Evolutionary conservation across 2,113 vertebrate species (phyloP).

Genomic region (Pica pica): DNA sequence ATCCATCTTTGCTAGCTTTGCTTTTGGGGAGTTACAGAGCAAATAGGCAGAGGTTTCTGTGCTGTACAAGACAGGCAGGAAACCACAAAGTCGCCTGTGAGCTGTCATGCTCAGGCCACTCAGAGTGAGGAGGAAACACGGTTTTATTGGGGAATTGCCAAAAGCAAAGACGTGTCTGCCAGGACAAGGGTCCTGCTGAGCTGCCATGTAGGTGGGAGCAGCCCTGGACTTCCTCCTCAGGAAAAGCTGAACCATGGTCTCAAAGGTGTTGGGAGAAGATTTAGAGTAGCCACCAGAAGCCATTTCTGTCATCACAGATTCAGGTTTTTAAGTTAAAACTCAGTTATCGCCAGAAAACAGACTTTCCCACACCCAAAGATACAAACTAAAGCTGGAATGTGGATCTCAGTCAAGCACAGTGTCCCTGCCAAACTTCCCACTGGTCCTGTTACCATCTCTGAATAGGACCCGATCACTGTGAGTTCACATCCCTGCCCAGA

Average conservation of each 20-base stretch:
- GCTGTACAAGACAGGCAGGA: neutral
- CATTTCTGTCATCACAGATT: neutral
- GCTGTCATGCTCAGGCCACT: neutral
- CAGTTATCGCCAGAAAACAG: neutral
- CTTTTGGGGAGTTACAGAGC: neutral
- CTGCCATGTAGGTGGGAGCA: neutral
- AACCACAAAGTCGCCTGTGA: neutral
- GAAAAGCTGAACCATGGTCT: neutral
- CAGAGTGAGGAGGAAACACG: neutral
- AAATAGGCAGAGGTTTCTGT: neutral
- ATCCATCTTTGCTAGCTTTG: neutral
- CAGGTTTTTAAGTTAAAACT: neutral
- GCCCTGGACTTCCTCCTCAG: neutral
- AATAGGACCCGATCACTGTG: rapidly evolving
- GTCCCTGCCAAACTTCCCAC: neutral
- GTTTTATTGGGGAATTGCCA: neutral
- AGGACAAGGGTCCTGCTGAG: neutral
- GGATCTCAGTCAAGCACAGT: neutral
- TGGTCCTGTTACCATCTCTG: neutral
- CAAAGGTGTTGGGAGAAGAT: neutral
- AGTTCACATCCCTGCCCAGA: neutral
- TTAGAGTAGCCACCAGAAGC: neutral
- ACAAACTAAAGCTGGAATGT: neutral
- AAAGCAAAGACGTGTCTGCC: rapidly evolving
- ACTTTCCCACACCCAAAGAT: neutral